A percentile compares a stretch with the other conserved stretches of the same genome.
Evolutionary conservation across 2,888 invertebrate species (phyloP).

Genomic region (Leucophora obtusa): DNA sequence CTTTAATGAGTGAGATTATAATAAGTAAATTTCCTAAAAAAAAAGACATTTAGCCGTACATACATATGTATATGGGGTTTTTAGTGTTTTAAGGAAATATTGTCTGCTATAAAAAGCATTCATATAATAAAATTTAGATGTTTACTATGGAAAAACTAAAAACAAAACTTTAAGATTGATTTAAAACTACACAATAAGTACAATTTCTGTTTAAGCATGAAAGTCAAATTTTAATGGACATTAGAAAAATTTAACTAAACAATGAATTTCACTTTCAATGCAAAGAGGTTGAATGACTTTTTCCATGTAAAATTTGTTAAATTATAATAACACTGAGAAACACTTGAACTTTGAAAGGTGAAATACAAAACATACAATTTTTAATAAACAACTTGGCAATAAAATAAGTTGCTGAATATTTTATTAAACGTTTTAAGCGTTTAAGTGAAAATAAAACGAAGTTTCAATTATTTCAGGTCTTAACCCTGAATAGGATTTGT

Average conservation of each 20-base stretch:
- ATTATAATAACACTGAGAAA: conserved; percentile 4
- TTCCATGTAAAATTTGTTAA: conserved; percentile 13
- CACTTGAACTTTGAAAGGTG: not conserved
- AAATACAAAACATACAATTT: not conserved
- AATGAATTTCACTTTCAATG: conserved; percentile 37
- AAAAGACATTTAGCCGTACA: not conserved
- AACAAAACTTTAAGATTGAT: conserved; percentile 2
- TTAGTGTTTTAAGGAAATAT: not conserved
- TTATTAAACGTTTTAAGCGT: too few species aligned
- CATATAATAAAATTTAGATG: not conserved
- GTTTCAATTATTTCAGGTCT: too few species aligned
- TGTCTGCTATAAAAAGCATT: not conserved
- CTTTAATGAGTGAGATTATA: not conserved
- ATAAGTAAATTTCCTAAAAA: not conserved
- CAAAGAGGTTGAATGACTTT: conserved; percentile 39
- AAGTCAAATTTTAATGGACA: not conserved
- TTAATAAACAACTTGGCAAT: not conserved
- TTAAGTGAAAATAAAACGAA: too few species aligned
- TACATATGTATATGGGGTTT: not conserved
- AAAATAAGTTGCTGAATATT: not conserved
- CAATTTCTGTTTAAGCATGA: not conserved
- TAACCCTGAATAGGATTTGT: too few species aligned
- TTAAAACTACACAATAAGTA: not conserved
- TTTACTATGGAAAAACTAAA: not conserved
- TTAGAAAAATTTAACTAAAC: conserved; percentile 5